These are phyloP conservation scores for Cryptoblepharus egeriae DNA, from an alignment of 2,797 vertebrate species.

Conservation along the genomic window DNA sequence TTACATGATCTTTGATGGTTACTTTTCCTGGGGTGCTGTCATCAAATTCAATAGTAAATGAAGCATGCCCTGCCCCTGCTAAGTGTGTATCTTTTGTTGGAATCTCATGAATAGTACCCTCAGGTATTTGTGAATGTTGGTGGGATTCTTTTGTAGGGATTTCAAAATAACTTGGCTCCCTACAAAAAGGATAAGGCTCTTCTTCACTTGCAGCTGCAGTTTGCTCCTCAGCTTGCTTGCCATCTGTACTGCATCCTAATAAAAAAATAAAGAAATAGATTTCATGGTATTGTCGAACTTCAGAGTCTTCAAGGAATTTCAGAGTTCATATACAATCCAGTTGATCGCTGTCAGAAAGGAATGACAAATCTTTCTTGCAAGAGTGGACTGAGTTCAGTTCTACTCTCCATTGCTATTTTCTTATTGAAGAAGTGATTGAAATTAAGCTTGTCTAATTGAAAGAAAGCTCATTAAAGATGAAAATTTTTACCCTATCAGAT, in stretches of 20 bases:
- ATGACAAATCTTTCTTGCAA: constrained; percentile 46
- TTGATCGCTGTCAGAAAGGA: constrained; percentile 58
- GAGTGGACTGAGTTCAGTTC: constrained; percentile 39
- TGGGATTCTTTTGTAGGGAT: constrained; percentile 93
- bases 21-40: constrained; percentile 94
- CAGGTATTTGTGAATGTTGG: constrained; percentile 80
- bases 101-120: constrained; percentile 91
- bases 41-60: constrained; percentile 99
- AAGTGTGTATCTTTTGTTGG: constrained; percentile 93
- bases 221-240: constrained; percentile 83
- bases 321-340: constrained; percentile 48
- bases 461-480: constrained; percentile 35
- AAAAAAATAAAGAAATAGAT: constrained; percentile 74
- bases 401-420: constrained; percentile 27
- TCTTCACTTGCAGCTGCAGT: constrained; percentile 83
- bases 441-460: constrained; percentile 15
- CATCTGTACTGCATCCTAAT: constrained; percentile 85
- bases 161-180: constrained; percentile 93
- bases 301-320: constrained; percentile 55
- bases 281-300: constrained; percentile 71
- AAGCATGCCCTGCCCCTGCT: constrained; percentile 90
- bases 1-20: constrained; percentile 97
- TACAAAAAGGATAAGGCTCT: constrained; percentile 81
- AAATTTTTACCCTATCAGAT: constrained; percentile 22
- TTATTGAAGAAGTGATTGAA: constrained; percentile 46